These are phyloP conservation scores for Hepsetus odoe DNA, from an alignment of 2,113 vertebrate genomes.

Conservation along the genomic window DNA sequence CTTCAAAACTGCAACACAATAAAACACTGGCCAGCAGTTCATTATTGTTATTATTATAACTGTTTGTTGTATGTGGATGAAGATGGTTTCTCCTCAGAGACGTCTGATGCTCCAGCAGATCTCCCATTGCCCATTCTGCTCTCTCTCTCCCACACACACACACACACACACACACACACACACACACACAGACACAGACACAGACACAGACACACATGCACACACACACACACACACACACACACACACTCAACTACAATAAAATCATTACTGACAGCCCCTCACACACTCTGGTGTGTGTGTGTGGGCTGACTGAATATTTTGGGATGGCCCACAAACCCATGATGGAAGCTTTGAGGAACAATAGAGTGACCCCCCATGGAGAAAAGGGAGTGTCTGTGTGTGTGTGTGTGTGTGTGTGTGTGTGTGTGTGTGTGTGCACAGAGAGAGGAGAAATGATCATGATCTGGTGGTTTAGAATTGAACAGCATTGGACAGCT, in stretches of 20 bases:
- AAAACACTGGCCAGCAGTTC: too few relatives aligned
- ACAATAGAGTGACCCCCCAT: slow-evolving; percentile 44
- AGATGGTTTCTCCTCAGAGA: too few relatives aligned
- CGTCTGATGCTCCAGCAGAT: too few relatives aligned
- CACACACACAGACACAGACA: too few relatives aligned
- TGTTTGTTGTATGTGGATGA: too few relatives aligned
- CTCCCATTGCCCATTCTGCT: too few relatives aligned
- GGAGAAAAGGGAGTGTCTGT: slow-evolving; percentile 22
- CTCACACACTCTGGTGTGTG: background rate
- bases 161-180: too few relatives aligned
- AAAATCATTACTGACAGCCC: background rate
- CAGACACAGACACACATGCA: background rate
- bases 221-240: background rate
- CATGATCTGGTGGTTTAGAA: slow-evolving; percentile 46
- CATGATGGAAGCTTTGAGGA: background rate
- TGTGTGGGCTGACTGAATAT: slow-evolving; percentile 2
- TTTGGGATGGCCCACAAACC: background rate
- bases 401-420: background rate
- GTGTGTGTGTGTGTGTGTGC: slow-evolving; percentile 10
- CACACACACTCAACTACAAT: background rate
- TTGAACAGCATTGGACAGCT: slow-evolving; percentile 21
- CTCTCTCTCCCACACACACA: too few relatives aligned
- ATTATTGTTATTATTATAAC: too few relatives aligned
- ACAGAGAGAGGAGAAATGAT: slow-evolving; percentile 22
- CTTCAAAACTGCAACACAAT: too few relatives aligned